Evolutionary conservation across 2,888 invertebrate species (phyloP).

Genomic region (Octodonta nipae): DNA sequence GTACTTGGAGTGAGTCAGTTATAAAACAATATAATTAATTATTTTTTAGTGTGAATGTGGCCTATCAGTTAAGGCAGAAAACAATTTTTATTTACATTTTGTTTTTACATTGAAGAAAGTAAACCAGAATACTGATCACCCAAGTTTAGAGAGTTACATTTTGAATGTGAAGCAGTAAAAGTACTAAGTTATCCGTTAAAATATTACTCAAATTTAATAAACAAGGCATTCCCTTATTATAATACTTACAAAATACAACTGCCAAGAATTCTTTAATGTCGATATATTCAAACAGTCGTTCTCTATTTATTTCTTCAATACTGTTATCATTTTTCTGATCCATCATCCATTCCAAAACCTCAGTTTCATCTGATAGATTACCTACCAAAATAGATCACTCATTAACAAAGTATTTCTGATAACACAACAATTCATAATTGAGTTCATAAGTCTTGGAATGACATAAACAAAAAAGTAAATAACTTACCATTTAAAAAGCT

Average conservation of each 20-base stretch:
- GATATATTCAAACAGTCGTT: constrained; percentile 68
- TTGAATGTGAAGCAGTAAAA: no score
- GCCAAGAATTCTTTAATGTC: constrained; percentile 83
- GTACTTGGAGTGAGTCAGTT: no score
- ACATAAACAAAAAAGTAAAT: constrained; percentile 16
- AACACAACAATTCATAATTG: constrained; percentile 2
- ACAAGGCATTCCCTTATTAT: background rate
- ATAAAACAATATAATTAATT: no score
- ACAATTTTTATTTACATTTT: no score
- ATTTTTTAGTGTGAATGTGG: no score
- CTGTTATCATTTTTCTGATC: constrained; percentile 84
- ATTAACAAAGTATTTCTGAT: constrained; percentile 2
- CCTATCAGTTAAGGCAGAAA: no score
- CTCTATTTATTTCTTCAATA: constrained; percentile 78
- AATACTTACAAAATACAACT: constrained; percentile 80
- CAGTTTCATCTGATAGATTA: constrained; percentile 60
- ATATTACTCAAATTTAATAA: no score
- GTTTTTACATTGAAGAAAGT: no score
- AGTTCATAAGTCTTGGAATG: constrained; percentile 28
- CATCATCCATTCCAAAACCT: constrained; percentile 82
- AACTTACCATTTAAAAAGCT: no score
- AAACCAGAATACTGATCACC: no score
- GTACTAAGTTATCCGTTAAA: no score
- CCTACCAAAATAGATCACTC: constrained; percentile 38
- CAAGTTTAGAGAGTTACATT: no score